A percentile compares a stretch with the other conserved stretches of the same genome.
These are phyloP conservation scores for Neotoxoptera formosana DNA, from an alignment of 1,140 invertebrate species.

Conservation along the genomic window DNA sequence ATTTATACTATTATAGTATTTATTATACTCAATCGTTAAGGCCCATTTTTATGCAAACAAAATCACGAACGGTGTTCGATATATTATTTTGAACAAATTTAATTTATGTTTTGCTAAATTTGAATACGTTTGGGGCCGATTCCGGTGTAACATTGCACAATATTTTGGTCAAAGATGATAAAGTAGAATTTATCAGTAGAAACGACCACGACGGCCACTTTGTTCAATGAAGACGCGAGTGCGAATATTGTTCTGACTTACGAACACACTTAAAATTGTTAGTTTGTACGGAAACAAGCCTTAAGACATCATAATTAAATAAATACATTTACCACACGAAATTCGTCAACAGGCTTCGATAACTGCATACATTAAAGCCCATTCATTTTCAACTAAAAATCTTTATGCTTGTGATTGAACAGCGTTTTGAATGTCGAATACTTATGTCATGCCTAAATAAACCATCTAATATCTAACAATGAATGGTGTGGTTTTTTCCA, in stretches of 20 bases:
- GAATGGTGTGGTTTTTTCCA: not conserved
- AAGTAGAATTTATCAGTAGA: not conserved
- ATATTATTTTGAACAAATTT: not conserved
- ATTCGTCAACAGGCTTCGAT: not conserved
- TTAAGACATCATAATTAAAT: not conserved
- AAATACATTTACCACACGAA: not conserved
- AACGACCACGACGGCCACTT: not conserved
- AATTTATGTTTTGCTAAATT: not conserved
- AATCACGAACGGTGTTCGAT: not conserved
- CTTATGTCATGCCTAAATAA: not conserved
- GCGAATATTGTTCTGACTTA: not conserved
- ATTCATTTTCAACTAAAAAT: not conserved
- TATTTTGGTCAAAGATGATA: not conserved
- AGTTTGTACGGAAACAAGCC: not conserved
- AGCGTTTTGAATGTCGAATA: not conserved
- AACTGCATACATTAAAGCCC: not conserved
- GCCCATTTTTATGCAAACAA: not conserved
- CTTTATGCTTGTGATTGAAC: not conserved
- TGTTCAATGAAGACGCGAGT: not conserved
- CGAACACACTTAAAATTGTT: not conserved
- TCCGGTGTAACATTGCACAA: not conserved
- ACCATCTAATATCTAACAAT: conserved; percentile 18
- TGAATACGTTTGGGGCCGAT: not conserved
- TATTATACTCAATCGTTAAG: not conserved
- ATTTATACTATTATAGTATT: too few species aligned